These are phyloP conservation scores for Turritopsis rubra DNA, from an alignment of 30 jellyfish, hydroid and myxozoan genomes.

Conservation along the genomic window DNA sequence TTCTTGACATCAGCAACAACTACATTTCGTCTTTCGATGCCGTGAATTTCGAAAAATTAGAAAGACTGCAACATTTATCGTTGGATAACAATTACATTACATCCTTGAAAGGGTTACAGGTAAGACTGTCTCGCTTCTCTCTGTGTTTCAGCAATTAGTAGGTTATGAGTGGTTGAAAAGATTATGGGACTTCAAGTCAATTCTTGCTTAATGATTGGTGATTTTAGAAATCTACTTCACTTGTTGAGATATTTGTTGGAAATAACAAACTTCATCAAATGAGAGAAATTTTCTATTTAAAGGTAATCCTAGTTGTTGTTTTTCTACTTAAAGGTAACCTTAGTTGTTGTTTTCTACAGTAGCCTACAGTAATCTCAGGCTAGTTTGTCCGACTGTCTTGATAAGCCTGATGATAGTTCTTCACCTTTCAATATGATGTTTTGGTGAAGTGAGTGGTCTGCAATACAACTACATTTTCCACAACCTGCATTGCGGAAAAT, in stretches of 20 bases:
- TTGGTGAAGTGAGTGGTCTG: too few relatives aligned
- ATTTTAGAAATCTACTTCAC: slow-evolving; percentile 54
- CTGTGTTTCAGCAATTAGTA: neutral
- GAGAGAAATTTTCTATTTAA: slow-evolving; percentile 68
- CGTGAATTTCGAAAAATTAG: slow-evolving; percentile 46
- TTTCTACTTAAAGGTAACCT: too few relatives aligned
- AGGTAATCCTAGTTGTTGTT: too few relatives aligned
- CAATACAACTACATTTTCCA: too few relatives aligned
- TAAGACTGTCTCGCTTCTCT: neutral
- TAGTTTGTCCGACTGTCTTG: too few relatives aligned
- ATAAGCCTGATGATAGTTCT: too few relatives aligned
- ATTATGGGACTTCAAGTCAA: neutral
- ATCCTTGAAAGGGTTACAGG: slow-evolving; percentile 71
- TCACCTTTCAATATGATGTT: too few relatives aligned
- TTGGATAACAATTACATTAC: slow-evolving; percentile 51
- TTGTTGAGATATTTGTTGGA: slow-evolving; percentile 60
- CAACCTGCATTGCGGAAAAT: too few relatives aligned
- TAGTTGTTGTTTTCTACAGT: neutral
- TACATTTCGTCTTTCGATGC: slow-evolving; percentile 50
- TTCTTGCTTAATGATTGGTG: neutral
- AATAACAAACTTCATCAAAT: slow-evolving; percentile 54
- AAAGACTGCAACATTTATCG: slow-evolving; percentile 35
- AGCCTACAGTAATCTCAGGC: too few relatives aligned
- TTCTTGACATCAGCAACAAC: slow-evolving; percentile 57
- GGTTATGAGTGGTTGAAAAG: neutral